These are phyloP conservation scores for Hirundichthys speculiger DNA, from an alignment of 2,113 vertebrate genomes.

Conservation along the genomic window DNA sequence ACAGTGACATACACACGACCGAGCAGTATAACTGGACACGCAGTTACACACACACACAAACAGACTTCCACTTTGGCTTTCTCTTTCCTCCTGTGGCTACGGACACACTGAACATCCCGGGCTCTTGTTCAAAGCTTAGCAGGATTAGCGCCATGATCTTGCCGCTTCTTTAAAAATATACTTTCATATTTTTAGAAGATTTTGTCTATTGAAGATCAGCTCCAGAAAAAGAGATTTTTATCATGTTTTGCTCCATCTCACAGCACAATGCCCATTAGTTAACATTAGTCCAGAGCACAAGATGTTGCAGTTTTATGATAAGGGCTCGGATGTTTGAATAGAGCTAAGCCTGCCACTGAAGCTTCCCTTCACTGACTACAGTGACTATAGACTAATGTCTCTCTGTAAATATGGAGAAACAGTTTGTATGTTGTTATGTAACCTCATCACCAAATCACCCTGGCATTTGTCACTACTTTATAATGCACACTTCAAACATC, in stretches of 20 bases:
- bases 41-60: slow-evolving; percentile 2
- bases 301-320: too few species aligned
- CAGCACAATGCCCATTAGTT: too few species aligned
- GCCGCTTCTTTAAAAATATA: slow-evolving; percentile 42
- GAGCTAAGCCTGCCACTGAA: too few species aligned
- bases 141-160: slow-evolving; percentile 62
- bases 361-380: too few species aligned
- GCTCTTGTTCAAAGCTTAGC: slow-evolving; percentile 61
- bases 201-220: slow-evolving; percentile 29
- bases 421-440: too few species aligned
- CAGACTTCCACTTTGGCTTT: slow-evolving; percentile 8
- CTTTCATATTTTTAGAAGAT: slow-evolving; percentile 49
- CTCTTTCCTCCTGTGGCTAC: slow-evolving; percentile 30
- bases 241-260: background rate
- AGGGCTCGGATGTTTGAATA: too few species aligned
- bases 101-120: slow-evolving; percentile 53
- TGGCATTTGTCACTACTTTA: too few species aligned
- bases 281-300: too few species aligned
- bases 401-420: too few species aligned
- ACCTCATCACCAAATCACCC: too few species aligned
- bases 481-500: too few species aligned
- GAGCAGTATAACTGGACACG: slow-evolving; percentile 34
- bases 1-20: slow-evolving; percentile 11
- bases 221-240: slow-evolving; percentile 16
- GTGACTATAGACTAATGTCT: too few species aligned